A percentile compares a stretch with the other conserved stretches of the same genome.
These are phyloP conservation scores for Megaleporinus macrocephalus DNA, from an alignment of 2,113 vertebrate genomes.

Conservation along the genomic window DNA sequence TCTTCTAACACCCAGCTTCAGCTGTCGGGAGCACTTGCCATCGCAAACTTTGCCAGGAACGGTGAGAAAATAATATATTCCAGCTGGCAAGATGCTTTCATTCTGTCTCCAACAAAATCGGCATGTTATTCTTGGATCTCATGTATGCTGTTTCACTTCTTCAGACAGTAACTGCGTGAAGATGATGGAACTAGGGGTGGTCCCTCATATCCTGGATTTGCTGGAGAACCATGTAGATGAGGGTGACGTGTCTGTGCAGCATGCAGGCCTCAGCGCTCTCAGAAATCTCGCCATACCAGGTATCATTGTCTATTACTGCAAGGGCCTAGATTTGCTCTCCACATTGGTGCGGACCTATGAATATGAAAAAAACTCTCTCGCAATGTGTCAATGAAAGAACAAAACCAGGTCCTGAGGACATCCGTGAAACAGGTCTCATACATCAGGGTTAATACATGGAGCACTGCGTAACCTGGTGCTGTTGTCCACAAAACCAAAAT, in stretches of 20 bases:
- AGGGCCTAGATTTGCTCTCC: too few species aligned
- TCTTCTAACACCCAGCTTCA: constrained; percentile 75
- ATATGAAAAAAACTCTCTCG: too few species aligned
- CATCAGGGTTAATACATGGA: too few species aligned
- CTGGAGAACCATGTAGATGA: constrained; percentile 82
- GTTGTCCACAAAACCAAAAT: too few species aligned
- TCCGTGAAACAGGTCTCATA: too few species aligned
- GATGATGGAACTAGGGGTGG: constrained; percentile 84
- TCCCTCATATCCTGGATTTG: constrained; percentile 84
- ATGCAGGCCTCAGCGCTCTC: constrained; percentile 86
- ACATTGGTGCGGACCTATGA: too few species aligned
- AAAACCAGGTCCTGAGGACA: too few species aligned
- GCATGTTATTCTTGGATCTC: too few species aligned
- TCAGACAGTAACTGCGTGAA: constrained; percentile 86
- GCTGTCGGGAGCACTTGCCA: constrained; percentile 69
- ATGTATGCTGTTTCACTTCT: constrained; percentile 4
- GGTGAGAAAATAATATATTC: constrained; percentile 21
- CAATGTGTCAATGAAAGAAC: too few species aligned
- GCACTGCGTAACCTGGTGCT: too few species aligned
- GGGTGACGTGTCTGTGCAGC: constrained; percentile 83
- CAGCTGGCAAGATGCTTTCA: not conserved
- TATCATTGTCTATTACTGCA: constrained; percentile 52
- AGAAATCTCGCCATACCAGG: constrained; percentile 86
- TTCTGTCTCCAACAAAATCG: not conserved
- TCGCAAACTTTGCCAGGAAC: constrained; percentile 74